Conservation (phyloP, 1,140 invertebrate species). For the Ceratina japonica region DNA sequence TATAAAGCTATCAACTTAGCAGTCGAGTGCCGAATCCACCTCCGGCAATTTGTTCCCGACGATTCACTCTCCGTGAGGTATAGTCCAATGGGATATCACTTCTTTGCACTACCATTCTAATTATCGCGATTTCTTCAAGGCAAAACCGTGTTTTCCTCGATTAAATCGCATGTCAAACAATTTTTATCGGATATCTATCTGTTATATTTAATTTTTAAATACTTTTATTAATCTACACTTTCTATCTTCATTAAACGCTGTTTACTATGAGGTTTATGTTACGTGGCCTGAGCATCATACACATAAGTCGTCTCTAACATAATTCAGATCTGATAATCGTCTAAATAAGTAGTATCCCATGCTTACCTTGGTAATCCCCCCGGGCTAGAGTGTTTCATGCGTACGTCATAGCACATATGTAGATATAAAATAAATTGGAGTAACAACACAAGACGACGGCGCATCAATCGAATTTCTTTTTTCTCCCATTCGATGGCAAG, state of each 20-base stretch:
- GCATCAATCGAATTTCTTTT: too few species aligned
- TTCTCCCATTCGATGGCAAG: too few species aligned
- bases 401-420: too few species aligned
- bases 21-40: slow-evolving; percentile 34
- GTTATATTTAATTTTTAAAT: too few species aligned
- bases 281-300: slow-evolving; percentile 27
- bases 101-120: slow-evolving; percentile 23
- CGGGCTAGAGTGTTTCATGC: slow-evolving; percentile 13
- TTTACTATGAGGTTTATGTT: background rate
- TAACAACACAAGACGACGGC: too few species aligned
- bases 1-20: slow-evolving; percentile 45
- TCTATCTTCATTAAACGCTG: background rate
- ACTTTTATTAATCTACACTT: too few species aligned
- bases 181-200: background rate
- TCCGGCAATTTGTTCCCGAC: slow-evolving; percentile 47
- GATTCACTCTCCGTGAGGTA: slow-evolving; percentile 20
- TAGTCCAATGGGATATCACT: slow-evolving; percentile 40
- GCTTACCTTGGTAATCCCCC: slow-evolving; percentile 66
- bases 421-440: too few species aligned
- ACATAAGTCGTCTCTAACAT: slow-evolving; percentile 59
- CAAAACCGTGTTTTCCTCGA: slow-evolving; percentile 7
- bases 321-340: too few species aligned
- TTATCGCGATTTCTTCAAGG: slow-evolving; percentile 15
- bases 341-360: slow-evolving; percentile 58
- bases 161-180: background rate